Conservation (phyloP, 2,113 vertebrate species). For the Sprattus sprattus region DNA sequence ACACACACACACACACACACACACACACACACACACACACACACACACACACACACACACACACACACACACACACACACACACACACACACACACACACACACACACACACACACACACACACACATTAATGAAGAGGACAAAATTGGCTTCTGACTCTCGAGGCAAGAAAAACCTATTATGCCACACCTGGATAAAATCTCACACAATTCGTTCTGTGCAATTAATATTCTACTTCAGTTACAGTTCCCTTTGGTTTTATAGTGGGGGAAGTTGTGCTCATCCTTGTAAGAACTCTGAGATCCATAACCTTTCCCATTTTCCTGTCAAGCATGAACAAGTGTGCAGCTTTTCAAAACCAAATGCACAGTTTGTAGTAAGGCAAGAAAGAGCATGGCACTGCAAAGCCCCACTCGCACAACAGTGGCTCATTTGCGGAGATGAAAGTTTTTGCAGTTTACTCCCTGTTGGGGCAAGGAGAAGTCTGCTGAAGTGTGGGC, state of each 20-base stretch:
- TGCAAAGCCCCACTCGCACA: not conserved
- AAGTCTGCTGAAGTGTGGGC: slow-evolving; percentile 37
- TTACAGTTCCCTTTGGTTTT: not conserved
- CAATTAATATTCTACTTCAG: not conserved
- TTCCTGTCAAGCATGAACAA: not conserved
- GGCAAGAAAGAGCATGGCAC: slow-evolving; percentile 20
- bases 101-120: not conserved
- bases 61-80: not conserved
- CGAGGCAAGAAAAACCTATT: not conserved
- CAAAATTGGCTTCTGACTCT: not conserved
- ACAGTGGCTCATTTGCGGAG: slow-evolving; percentile 18
- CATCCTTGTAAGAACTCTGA: not conserved
- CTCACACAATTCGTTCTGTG: not conserved
- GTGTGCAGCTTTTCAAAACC: slow-evolving; percentile 1
- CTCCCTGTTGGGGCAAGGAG: not conserved
- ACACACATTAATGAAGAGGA: not conserved
- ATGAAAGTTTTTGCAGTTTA: slow-evolving; percentile 24
- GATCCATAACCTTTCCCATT: not conserved
- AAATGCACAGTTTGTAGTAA: not conserved
- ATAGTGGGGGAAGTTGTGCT: not conserved
- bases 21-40: not conserved
- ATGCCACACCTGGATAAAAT: not conserved
- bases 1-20: not conserved
- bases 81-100: not conserved
- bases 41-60: not conserved